Percentiles rank a stretch among this genome's conserved stretches.
Evolutionary conservation across 2,888 invertebrate species (phyloP).

Genomic region (Isoperla grammatica): DNA sequence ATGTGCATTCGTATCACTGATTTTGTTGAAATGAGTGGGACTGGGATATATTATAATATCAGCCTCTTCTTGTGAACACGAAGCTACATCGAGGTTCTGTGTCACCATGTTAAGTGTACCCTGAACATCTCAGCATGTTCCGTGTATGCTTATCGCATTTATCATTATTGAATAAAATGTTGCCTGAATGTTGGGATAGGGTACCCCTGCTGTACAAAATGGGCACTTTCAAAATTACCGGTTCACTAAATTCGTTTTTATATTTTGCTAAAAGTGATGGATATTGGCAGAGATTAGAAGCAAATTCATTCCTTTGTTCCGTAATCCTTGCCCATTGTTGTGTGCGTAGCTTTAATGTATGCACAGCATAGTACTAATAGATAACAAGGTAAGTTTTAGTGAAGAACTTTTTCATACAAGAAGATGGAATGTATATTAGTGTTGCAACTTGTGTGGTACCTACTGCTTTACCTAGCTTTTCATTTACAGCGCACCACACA

Average conservation of each 20-base stretch:
- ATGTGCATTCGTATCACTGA: no score
- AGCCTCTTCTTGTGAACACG: no score
- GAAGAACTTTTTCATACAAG: no score
- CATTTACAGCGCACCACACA: no score
- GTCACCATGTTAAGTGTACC: not conserved
- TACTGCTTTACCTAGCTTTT: no score
- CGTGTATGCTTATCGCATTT: not conserved
- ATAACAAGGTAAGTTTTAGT: no score
- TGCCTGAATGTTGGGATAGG: slow-evolving; percentile 99
- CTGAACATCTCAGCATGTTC: slow-evolving; percentile 4
- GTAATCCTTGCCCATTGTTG: not conserved
- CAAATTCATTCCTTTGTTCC: slow-evolving; percentile 14
- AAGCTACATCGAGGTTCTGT: not conserved
- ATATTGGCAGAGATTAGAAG: slow-evolving; percentile 11
- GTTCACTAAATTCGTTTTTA: not conserved
- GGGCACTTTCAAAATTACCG: slow-evolving; percentile 27
- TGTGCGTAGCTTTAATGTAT: no score
- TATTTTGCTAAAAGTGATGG: not conserved
- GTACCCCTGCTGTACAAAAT: slow-evolving; percentile 64
- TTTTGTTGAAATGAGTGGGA: no score
- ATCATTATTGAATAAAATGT: slow-evolving; percentile 34
- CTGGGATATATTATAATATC: no score
- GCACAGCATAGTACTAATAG: no score
- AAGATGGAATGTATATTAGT: no score
- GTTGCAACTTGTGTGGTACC: no score